Conservation (phyloP, 30 jellyfish, hydroid and myxozoan species). For the Cassiopea andromeda region DNA sequence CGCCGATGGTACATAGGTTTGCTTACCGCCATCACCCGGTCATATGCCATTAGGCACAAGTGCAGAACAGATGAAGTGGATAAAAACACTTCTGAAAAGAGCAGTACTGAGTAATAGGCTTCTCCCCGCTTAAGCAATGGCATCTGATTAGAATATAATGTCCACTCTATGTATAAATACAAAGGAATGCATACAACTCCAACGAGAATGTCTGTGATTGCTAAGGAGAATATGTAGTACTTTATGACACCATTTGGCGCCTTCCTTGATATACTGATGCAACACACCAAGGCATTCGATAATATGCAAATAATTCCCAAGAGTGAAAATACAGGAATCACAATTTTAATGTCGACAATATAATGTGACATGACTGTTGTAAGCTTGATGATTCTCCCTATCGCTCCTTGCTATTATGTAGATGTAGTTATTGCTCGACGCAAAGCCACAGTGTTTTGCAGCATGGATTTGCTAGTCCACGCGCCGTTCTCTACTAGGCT, state of each 20-base stretch:
- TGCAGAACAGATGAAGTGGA: constrained; percentile 1
- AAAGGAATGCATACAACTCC: constrained; percentile 17
- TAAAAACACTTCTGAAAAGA: background rate
- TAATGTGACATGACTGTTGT: background rate
- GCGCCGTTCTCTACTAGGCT: too few species aligned
- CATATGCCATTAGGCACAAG: background rate
- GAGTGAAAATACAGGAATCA: background rate
- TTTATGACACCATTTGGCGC: background rate
- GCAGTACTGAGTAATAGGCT: background rate
- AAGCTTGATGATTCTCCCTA: too few species aligned
- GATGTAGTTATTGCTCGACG: too few species aligned
- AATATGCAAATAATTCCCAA: constrained; percentile 8
- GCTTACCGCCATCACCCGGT: background rate
- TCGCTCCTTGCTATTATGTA: too few species aligned
- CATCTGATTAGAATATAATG: background rate
- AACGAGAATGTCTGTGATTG: constrained; percentile 21
- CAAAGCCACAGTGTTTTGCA: too few species aligned
- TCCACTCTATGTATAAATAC: background rate
- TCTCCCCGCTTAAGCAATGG: background rate
- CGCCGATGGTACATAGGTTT: background rate
- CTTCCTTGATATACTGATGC: background rate
- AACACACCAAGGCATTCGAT: constrained; percentile 27
- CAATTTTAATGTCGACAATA: background rate
- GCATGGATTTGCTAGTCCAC: too few species aligned
- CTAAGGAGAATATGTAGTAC: constrained; percentile 28